A percentile compares a stretch with the other conserved stretches of the same genome.
Evolutionary conservation across 2,888 invertebrate genomes (phyloP).

Genomic region (Ochlodes sylvanus): DNA sequence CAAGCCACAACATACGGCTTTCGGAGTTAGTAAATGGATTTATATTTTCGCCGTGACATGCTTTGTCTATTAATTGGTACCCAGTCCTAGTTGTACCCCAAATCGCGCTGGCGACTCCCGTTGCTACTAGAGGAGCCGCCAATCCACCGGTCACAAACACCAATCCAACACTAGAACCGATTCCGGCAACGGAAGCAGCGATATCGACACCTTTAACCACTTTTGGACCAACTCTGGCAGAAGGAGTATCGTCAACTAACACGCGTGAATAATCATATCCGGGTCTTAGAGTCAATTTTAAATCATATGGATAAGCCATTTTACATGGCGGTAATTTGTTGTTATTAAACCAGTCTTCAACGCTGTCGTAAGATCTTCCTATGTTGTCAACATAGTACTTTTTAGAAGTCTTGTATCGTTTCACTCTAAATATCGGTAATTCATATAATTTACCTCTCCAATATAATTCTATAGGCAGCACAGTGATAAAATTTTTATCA

Average conservation of each 20-base stretch:
- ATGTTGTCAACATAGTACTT: slow-evolving; percentile 43
- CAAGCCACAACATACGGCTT: slow-evolving; percentile 49
- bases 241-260: slow-evolving; percentile 38
- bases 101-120: slow-evolving; percentile 41
- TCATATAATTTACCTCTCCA: slow-evolving; percentile 46
- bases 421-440: slow-evolving; percentile 45
- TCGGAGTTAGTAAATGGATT: slow-evolving; percentile 46
- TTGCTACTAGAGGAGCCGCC: slow-evolving; percentile 44
- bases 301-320: slow-evolving; percentile 44
- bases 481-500: slow-evolving; percentile 43
- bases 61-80: slow-evolving; percentile 46
- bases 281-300: slow-evolving; percentile 40
- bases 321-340: slow-evolving; percentile 44
- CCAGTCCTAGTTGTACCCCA: slow-evolving; percentile 45
- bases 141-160: slow-evolving; percentile 45
- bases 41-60: slow-evolving; percentile 45
- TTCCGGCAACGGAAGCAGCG: slow-evolving; percentile 43
- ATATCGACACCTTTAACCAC: slow-evolving; percentile 41
- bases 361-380: slow-evolving; percentile 40
- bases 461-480: slow-evolving; percentile 46
- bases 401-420: slow-evolving; percentile 40
- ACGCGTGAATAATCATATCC: slow-evolving; percentile 41
- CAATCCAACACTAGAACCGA: slow-evolving; percentile 43
- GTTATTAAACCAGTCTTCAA: slow-evolving; percentile 40
- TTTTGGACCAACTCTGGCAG: slow-evolving; percentile 38